Evolutionary conservation across 2,888 invertebrate genomes (phyloP), one percentile per base, ranked within the genome.

Genomic region (Machimus rusticus): DNA sequence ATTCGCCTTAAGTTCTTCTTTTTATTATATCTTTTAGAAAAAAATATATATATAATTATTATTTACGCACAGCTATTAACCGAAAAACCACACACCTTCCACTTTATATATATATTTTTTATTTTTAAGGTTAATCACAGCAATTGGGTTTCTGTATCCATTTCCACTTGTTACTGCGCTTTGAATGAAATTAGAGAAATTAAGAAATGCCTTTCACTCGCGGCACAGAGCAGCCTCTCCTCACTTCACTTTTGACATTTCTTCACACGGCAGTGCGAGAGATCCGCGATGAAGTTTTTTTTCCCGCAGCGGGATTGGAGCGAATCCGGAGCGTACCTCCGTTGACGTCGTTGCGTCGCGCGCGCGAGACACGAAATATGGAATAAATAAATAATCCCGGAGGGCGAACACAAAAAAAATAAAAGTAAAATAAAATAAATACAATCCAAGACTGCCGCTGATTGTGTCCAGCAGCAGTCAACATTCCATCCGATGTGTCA

Each of bases 181-280:
- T 66, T 66, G 23, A 66, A 66, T 66, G 66, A 66, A 66, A 66
- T 66, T 66, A 66, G 46, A 85, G 85, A 85, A 85, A 85, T 85
- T 85, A 74, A 74, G 74, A 85, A 85, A 85, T 85, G 74, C 85
- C 85, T 85, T 85, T 85, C 85, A 85, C 85, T 46, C 43, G 82
- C 43, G 28, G 84, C 51, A 28, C 46, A 85, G 43, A 74, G 46
- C 74, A 28, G 31, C 23, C 57, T 85, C 43, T 85, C n/a, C 74
- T 74, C 85, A 74, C 85, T 85, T 74, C 74, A 74, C 85, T 85
- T 85, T 85, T 85, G 46, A 85, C 85, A 85, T 85, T 74, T 85
- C 51, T 51, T 51, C 23, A 84, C 82, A 66, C 39, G 19, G 37
- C 23, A 55, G 5, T 5, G 16, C 43, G 43, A 46, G 43, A 46